Evolutionary conservation across 23 tunicate genomes (phyloP), one percentile per base, ranked within the genome.

Genomic region (Halocynthia roretzi): DNA sequence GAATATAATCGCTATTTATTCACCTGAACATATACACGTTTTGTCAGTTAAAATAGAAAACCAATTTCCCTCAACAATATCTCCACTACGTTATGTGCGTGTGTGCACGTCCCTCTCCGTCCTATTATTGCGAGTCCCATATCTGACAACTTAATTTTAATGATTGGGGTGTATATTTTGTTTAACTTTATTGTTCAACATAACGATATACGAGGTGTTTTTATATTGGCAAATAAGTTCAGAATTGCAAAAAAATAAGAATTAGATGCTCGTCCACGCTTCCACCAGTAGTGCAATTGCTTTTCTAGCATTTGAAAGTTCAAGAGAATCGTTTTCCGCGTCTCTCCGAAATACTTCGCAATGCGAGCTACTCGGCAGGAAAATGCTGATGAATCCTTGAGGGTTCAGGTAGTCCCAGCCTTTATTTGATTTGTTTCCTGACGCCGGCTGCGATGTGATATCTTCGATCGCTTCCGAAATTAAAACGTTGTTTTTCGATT

Each of bases 271-370:
- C 2, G 31, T 9, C 70, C 70, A 65, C n/a, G 31, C 48, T 20
- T 15, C 19, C 9, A 65, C 70, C 10, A 65, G 70, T 65, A 9
- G 22, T 15, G 31, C 10, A 10, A 65, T 65, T 10, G 70, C 70
- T 40, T 40, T 65, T 65, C 70, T 11, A 65, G 70, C 22, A 65
- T 65, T 65, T 15, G 48, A 20, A 11, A 65, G 70, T 15, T 65
- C 70, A 15, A 65, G 22, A 40, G 70, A 65, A 65, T 65, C 70
- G 9, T 48, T 40, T 65, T 65, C 48, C 2, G 10, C 31, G 9
- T 6, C 6, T 9, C n/a, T 15, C 19, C 5, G 31, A 20, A 65
- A 15, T 10, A 65, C 70, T 65, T 65, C 70, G 9, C 48, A 40
- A 65, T 65, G 70, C 31, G 70, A 65, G 19, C 70, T 65, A 40